Evolutionary conservation across 92 coral and sea anemone genomes (phyloP).

Genomic region (Phenganax marumi): DNA sequence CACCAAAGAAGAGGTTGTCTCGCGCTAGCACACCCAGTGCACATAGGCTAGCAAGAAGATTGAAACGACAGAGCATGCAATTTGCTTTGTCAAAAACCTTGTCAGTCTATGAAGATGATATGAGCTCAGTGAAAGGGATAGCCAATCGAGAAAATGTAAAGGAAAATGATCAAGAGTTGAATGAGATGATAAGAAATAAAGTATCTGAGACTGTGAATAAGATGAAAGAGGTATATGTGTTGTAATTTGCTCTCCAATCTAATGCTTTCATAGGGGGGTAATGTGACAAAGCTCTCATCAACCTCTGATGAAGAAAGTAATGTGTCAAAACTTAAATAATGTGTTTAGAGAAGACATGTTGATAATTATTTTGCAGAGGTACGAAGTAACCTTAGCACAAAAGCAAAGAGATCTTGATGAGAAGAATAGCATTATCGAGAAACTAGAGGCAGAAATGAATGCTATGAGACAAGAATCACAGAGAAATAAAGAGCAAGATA

Average conservation of each 20-base stretch:
- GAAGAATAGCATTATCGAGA: slow-evolving; percentile 8
- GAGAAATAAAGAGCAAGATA: not conserved
- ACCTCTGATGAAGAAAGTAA: too few relatives aligned
- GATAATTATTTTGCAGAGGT: slow-evolving; percentile 2
- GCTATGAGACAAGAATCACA: slow-evolving; percentile 6
- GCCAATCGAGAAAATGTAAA: not conserved
- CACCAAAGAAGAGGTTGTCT: slow-evolving; percentile 33
- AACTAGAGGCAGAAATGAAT: slow-evolving; percentile 24
- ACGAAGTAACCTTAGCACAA: slow-evolving; percentile 26
- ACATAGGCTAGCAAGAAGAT: slow-evolving; percentile 35
- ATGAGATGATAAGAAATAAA: slow-evolving; percentile 32
- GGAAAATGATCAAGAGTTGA: slow-evolving; percentile 16
- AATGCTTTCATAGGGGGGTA: too few relatives aligned
- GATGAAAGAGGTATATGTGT: slow-evolving; percentile 25
- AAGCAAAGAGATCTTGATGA: slow-evolving; percentile 30
- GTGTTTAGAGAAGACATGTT: too few relatives aligned
- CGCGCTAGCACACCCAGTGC: slow-evolving; percentile 13
- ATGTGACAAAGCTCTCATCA: too few relatives aligned
- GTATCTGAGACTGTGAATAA: slow-evolving; percentile 33
- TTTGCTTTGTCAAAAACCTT: slow-evolving; percentile 50
- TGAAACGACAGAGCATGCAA: slow-evolving; percentile 69
- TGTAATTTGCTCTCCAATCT: not conserved
- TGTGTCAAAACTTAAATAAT: too few relatives aligned
- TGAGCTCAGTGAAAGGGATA: not conserved
- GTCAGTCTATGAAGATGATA: slow-evolving; percentile 23